Base-by-base conservation (phyloP, 2,888 invertebrate genomes). In the Scaptomyza flava region DNA sequence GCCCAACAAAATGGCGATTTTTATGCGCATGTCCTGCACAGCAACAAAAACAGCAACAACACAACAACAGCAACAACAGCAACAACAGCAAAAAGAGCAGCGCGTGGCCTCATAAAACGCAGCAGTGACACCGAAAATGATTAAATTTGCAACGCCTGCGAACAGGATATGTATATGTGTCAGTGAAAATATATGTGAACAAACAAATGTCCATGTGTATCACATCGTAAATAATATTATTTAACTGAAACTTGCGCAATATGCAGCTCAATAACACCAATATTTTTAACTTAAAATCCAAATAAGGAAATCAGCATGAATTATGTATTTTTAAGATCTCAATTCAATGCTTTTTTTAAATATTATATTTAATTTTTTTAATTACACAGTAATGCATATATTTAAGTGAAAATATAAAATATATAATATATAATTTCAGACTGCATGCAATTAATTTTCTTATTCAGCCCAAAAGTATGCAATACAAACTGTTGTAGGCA, bases 51-150 rank as follows among this genome's bases (percentile, higher is more conserved):
- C 17, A 17, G 17, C 17, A 72, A 6, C 11, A 38, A 20, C 0
- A 43, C 23, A 46, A 38, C 27, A 34, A 34, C 30, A 45, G 34
- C 42, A 72, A 6, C 11, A 38, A 20, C 0, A 43, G 7, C 23
- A 46, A 38, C 27, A 34, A 34, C 30, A 45, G 34, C 42, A 31
- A 17, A 14, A 36, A 8, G 14, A 47, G 12, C 67, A 72, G 72
- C 62, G 65, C 72, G 61, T 75, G 64, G 45, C 66, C 36, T 54
- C 68, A 52, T 77, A 77, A 77, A 77, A 77, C 61, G 66, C 77
- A 77, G 66, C 77, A 53, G 63, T 51, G 67, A 57, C 66, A 67
- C 57, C 36, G 67, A 69, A 77, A 77, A 78, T 78, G 69, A 78
- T 78, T 78, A 78, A 78, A 78, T 78, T 80, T 77, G 63, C 66